phyloP scores from a whole-genome alignment of 1,140 invertebrate genomes.

The Tribolium madens region DNA sequence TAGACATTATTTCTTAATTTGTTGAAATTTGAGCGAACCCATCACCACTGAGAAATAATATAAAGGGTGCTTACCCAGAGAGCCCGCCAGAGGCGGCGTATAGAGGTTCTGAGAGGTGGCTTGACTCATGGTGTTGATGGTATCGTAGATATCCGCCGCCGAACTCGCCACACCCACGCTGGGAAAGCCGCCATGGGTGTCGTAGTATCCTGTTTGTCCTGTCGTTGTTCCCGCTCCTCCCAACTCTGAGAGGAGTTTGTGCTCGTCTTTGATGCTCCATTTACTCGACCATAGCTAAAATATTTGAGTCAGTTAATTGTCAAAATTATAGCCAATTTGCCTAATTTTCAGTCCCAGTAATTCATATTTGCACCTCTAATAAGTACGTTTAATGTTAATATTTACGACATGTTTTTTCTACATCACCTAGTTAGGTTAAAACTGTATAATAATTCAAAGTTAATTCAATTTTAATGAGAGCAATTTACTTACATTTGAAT shows the following conservation, averaged over 20 bases:
- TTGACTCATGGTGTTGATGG: constrained; percentile 81
- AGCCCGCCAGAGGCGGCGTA: constrained; percentile 79
- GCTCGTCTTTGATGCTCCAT: constrained; percentile 90
- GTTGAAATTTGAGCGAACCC: neutral
- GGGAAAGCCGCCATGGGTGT: constrained; percentile 72
- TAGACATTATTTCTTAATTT: constrained; percentile 48
- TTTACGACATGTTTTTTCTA: constrained; percentile 1
- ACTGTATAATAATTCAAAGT: constrained; percentile 38
- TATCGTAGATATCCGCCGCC: constrained; percentile 77
- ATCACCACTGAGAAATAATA: constrained; percentile 49
- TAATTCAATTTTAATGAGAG: constrained; percentile 45
- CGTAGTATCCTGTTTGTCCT: constrained; percentile 71
- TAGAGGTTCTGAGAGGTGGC: constrained; percentile 77
- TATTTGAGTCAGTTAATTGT: neutral
- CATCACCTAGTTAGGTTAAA: constrained; percentile 16
- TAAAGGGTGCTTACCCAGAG: constrained; percentile 72
- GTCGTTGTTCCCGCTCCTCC: constrained; percentile 70
- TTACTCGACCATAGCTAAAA: constrained; percentile 86
- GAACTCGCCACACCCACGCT: constrained; percentile 71
- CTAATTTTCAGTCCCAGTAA: neutral
- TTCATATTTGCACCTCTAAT: neutral
- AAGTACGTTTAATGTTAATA: neutral
- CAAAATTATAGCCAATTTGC: no score
- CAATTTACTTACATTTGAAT: constrained; percentile 62
- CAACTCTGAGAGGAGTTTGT: constrained; percentile 85